These are phyloP conservation scores for Capromys pilorides DNA, from an alignment of 2,797 vertebrate species.

Conservation along the genomic window DNA sequence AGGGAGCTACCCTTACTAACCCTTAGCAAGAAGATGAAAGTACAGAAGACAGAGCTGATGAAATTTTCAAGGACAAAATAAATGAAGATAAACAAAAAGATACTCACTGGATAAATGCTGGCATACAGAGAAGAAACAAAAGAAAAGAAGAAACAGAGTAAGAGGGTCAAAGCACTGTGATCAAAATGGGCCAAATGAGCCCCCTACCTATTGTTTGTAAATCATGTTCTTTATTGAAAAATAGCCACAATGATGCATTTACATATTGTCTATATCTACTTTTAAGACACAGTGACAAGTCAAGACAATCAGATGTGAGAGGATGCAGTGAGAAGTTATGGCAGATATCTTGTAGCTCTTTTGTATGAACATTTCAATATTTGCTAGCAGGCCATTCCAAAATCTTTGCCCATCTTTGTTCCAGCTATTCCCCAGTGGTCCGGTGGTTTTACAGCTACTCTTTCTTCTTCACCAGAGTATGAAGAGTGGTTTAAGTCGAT, in stretches of 20 bases:
- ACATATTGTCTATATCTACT: neutral
- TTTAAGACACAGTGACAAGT: neutral
- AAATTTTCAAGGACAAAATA: neutral
- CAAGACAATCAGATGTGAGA: neutral
- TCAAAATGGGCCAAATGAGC: neutral
- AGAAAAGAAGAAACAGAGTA: neutral
- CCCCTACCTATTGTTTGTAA: neutral
- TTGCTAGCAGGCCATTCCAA: neutral
- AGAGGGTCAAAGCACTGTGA: neutral
- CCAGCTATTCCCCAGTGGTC: neutral
- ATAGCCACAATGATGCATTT: neutral
- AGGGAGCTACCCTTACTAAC: neutral
- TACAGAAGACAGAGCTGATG: neutral
- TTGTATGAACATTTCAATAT: neutral
- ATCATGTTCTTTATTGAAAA: constrained; percentile 30
- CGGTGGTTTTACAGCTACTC: neutral
- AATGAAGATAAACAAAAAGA: neutral
- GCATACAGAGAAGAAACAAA: neutral
- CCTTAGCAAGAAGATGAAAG: neutral
- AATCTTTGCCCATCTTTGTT: neutral
- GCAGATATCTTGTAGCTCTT: neutral
- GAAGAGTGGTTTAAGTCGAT: neutral
- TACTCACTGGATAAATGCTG: too few species aligned
- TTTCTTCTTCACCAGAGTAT: neutral
- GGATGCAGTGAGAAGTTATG: neutral